Percentiles rank a stretch among this genome's conserved stretches.
Evolutionary conservation across 1,140 invertebrate genomes (phyloP).

Genomic region (Meloidogyne floridensis): DNA sequence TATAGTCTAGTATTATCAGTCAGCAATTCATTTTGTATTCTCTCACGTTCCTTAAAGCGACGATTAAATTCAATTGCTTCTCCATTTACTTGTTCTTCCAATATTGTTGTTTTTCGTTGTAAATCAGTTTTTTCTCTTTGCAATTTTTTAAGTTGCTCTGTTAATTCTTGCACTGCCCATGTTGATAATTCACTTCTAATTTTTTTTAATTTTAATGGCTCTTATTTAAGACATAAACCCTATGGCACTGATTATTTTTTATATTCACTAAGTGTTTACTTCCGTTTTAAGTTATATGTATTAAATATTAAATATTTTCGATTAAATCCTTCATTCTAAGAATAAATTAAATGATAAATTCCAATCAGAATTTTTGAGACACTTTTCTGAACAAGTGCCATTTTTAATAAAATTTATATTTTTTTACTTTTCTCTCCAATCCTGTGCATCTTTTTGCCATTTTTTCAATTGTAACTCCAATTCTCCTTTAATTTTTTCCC

Average conservation of each 20-base stretch:
- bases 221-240: too few relatives aligned
- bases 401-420: too few relatives aligned
- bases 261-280: too few relatives aligned
- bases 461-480: not conserved
- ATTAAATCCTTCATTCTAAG: too few relatives aligned
- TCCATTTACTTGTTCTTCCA: constrained; percentile 31
- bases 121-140: constrained; percentile 18
- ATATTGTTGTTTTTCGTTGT: constrained; percentile 11
- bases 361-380: not conserved
- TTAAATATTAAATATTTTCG: too few relatives aligned
- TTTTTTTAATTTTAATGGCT: not conserved
- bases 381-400: too few relatives aligned
- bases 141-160: constrained; percentile 24
- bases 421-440: constrained; percentile 9
- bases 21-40: constrained; percentile 21
- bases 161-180: constrained; percentile 4
- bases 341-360: too few relatives aligned
- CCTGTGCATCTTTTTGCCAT: constrained; percentile 13
- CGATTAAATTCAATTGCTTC: constrained; percentile 27
- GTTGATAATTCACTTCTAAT: constrained; percentile 15
- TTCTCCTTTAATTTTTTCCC: not conserved
- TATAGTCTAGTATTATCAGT: constrained; percentile 22
- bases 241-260: too few relatives aligned
- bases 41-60: constrained; percentile 22
- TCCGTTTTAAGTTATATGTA: too few relatives aligned